These are phyloP conservation scores for Mastomys natalensis DNA, from an alignment of 2,113 vertebrate genomes.

Conservation along the genomic window DNA sequence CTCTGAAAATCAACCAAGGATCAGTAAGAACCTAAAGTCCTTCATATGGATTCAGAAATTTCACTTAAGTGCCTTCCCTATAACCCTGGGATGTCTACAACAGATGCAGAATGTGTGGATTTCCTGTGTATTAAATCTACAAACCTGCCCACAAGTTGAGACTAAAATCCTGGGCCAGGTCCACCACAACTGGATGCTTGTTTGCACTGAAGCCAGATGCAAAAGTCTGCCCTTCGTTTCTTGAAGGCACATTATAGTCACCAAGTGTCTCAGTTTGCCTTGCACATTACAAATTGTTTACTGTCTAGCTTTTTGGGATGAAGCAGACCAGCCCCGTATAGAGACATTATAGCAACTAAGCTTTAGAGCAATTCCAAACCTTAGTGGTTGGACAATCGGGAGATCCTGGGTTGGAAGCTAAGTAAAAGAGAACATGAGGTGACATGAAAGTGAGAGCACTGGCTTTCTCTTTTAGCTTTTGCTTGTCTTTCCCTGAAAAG, in stretches of 20 bases:
- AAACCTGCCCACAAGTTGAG: neutral
- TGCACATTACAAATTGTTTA: neutral
- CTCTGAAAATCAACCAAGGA: neutral
- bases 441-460: neutral
- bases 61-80: neutral
- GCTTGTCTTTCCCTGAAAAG: constrained; percentile 50
- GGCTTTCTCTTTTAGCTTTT: constrained; percentile 2
- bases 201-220: neutral
- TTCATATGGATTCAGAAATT: neutral
- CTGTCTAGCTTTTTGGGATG: neutral
- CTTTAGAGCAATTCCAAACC: constrained; percentile 22
- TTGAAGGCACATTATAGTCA: neutral
- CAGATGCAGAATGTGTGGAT: neutral
- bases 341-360: neutral
- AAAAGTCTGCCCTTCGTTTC: neutral
- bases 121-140: neutral
- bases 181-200: neutral
- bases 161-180: neutral
- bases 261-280: neutral
- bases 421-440: constrained; percentile 54
- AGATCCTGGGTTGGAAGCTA: neutral
- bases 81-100: neutral
- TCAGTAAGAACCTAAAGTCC: neutral
- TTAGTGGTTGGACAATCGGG: neutral
- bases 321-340: neutral